Percentiles rank a stretch among this genome's conserved stretches.
These are phyloP conservation scores for Helleia helle DNA, from an alignment of 2,888 invertebrate genomes.

Conservation along the genomic window DNA sequence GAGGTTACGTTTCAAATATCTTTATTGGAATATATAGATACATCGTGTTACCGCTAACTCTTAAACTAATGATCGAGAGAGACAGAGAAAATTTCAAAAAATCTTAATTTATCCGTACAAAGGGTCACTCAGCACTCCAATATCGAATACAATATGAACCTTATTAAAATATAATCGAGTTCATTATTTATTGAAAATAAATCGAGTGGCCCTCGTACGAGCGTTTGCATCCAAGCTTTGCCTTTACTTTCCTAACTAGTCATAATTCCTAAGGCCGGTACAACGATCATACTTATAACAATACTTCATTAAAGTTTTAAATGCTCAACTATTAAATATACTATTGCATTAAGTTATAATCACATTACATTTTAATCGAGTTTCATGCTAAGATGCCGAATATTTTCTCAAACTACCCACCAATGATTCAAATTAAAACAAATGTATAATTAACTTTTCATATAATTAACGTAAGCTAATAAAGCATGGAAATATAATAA, in stretches of 20 bases:
- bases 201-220: slow-evolving; percentile 40
- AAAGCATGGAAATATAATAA: slow-evolving; percentile 10
- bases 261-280: slow-evolving; percentile 69
- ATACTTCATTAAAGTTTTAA: slow-evolving; percentile 60
- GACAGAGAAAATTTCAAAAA: slow-evolving; percentile 65
- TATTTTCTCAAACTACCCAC: not conserved
- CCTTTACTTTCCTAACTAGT: slow-evolving; percentile 43
- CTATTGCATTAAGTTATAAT: slow-evolving; percentile 52
- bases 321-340: slow-evolving; percentile 56
- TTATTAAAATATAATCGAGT: slow-evolving; percentile 1
- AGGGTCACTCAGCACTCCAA: slow-evolving; percentile 15
- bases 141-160: slow-evolving; percentile 3
- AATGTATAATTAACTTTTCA: not conserved
- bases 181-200: slow-evolving; percentile 6
- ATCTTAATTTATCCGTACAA: slow-evolving; percentile 36
- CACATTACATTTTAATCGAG: slow-evolving; percentile 30
- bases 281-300: slow-evolving; percentile 54
- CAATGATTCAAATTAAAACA: not conserved
- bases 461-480: not conserved
- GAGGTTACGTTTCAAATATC: slow-evolving; percentile 43
- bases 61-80: slow-evolving; percentile 67
- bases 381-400: not conserved
- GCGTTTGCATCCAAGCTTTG: slow-evolving; percentile 52
- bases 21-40: slow-evolving; percentile 39
- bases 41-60: slow-evolving; percentile 31